Percentiles rank a stretch among this genome's conserved stretches.
phyloP scores from a whole-genome alignment of 2,888 invertebrate genomes.

The Octonoba sinensis region DNA sequence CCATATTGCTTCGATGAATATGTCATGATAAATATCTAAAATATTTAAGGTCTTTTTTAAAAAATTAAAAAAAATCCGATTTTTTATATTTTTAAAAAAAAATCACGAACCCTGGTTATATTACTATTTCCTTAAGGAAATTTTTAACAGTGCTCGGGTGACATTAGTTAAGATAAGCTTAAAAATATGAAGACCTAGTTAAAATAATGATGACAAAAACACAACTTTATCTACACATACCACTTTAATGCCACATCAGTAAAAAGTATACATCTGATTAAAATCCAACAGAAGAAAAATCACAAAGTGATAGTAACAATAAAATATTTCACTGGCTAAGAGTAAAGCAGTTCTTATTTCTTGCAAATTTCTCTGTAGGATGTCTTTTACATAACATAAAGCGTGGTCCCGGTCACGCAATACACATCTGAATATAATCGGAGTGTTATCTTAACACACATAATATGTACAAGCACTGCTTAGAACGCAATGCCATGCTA shows the following conservation, averaged over 20 bases:
- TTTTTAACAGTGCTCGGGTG: too few relatives aligned
- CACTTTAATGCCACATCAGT: constrained; percentile 20
- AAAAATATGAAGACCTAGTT: too few relatives aligned
- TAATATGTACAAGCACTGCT: constrained; percentile 12
- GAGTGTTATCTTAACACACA: neutral
- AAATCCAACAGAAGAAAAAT: constrained; percentile 16
- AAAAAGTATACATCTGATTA: constrained; percentile 22
- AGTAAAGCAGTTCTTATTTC: neutral
- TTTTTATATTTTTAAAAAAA: too few relatives aligned
- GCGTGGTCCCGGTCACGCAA: constrained; percentile 21
- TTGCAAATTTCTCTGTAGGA: neutral
- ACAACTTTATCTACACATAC: constrained; percentile 11
- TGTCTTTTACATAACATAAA: neutral
- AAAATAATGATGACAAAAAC: too few relatives aligned
- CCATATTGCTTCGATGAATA: too few relatives aligned
- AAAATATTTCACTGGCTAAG: constrained; percentile 1
- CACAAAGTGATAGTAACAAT: constrained; percentile 11
- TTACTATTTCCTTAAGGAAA: too few relatives aligned
- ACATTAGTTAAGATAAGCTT: too few relatives aligned
- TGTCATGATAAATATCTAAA: too few relatives aligned
- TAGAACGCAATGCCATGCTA: constrained; percentile 17
- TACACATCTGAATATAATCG: neutral
- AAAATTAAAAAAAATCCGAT: too few relatives aligned
- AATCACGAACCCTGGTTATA: too few relatives aligned
- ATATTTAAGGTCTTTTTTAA: too few relatives aligned